Conservation (phyloP, 2,888 invertebrate species). For the Acronicta alni region DNA sequence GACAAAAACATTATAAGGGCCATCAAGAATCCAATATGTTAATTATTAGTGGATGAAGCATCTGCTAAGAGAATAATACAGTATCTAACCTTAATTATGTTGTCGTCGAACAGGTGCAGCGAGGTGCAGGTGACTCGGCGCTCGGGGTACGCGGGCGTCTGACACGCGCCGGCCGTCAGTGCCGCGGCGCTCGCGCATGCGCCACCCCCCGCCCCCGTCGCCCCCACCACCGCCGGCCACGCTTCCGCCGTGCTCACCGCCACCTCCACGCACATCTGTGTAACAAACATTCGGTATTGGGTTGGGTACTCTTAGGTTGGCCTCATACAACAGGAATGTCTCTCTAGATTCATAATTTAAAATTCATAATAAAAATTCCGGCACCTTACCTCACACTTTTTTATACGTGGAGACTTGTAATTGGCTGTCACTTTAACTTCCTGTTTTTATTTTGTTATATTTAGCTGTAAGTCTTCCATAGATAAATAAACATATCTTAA, state of each 20-base stretch:
- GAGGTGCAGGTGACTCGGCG: slow-evolving; percentile 40
- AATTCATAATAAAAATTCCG: too few relatives aligned
- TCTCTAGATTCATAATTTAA: too few relatives aligned
- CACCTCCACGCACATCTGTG: slow-evolving; percentile 68
- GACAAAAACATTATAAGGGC: background rate
- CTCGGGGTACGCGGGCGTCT: slow-evolving; percentile 12
- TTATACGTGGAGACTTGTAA: too few relatives aligned
- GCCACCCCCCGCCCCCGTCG: background rate
- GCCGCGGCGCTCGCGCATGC: too few relatives aligned
- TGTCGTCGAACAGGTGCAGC: slow-evolving; percentile 64
- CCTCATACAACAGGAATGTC: too few relatives aligned
- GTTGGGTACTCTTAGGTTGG: too few relatives aligned
- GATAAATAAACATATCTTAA: too few relatives aligned
- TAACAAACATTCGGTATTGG: background rate
- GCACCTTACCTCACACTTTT: too few relatives aligned
- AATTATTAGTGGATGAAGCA: background rate
- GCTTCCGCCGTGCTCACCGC: slow-evolving; percentile 51
- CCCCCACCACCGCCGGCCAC: slow-evolving; percentile 50
- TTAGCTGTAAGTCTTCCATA: too few relatives aligned
- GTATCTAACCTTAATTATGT: slow-evolving; percentile 58
- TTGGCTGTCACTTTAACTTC: too few relatives aligned
- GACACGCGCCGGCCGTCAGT: slow-evolving; percentile 5
- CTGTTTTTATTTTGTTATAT: too few relatives aligned
- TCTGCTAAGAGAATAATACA: background rate
- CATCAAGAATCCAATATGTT: background rate